These are phyloP conservation scores for Ellobium chinense DNA, from an alignment of 2,888 invertebrate genomes.

Conservation along the genomic window DNA sequence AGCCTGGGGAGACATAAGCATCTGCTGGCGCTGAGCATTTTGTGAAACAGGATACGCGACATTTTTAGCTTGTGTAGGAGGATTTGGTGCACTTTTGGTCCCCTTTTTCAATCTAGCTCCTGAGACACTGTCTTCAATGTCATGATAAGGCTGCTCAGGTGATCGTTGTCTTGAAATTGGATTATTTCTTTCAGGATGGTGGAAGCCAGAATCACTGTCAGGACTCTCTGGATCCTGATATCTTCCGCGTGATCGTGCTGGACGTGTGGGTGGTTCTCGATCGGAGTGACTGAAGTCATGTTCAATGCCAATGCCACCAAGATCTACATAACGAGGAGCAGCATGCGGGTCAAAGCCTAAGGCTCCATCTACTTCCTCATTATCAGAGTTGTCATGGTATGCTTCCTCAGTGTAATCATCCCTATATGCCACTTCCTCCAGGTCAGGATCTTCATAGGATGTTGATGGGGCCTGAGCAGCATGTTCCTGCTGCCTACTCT, in stretches of 20 bases:
- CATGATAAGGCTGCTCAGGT: not conserved
- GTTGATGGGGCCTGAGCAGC: not conserved
- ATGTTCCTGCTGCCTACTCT: not conserved
- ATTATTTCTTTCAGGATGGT: no score
- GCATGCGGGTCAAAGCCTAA: constrained; percentile 21
- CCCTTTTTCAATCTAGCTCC: not conserved
- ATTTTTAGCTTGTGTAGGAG: not conserved
- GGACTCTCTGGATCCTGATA: not conserved
- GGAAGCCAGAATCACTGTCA: not conserved
- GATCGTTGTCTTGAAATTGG: no score
- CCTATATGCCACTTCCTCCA: no score
- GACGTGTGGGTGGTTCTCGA: not conserved
- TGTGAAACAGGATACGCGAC: not conserved
- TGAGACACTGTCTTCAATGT: not conserved
- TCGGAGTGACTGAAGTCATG: constrained; percentile 14
- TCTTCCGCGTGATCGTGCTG: not conserved
- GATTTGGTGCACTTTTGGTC: not conserved
- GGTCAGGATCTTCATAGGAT: not conserved
- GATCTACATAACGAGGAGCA: constrained; percentile 10
- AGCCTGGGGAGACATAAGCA: not conserved
- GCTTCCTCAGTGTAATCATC: not conserved
- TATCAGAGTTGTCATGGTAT: not conserved
- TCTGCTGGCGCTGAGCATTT: not conserved
- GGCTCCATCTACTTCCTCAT: not conserved
- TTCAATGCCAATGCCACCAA: not conserved